Evolutionary conservation across 2,113 vertebrate species (phyloP).

Genomic region (Steatornis caripensis): DNA sequence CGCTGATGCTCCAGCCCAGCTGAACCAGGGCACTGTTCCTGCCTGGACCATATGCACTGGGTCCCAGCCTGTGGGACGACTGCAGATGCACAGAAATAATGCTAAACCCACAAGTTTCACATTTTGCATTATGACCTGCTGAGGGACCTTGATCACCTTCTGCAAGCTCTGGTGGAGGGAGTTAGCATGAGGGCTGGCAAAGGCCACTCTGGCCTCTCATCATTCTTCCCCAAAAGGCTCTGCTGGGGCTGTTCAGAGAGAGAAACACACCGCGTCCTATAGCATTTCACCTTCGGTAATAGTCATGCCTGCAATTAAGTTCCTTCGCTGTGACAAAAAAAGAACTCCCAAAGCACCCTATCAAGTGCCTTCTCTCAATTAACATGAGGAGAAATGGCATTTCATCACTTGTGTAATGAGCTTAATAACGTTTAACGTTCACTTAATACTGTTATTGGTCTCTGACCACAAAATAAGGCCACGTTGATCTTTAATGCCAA

Average conservation of each 20-base stretch:
- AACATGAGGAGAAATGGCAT: neutral
- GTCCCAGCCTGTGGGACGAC: accelerated
- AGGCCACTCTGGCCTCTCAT: neutral
- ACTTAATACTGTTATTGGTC: neutral
- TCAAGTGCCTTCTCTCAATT: neutral
- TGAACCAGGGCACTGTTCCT: neutral
- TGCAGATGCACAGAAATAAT: neutral
- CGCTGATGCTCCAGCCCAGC: neutral
- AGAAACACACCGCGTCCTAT: neutral
- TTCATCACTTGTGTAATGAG: neutral
- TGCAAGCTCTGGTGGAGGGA: neutral
- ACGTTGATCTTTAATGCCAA: neutral
- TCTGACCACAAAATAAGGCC: neutral
- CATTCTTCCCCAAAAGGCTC: accelerated
- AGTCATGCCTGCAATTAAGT: neutral
- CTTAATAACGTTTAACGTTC: neutral
- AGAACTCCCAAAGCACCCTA: neutral
- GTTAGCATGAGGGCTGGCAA: neutral
- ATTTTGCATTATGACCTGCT: neutral
- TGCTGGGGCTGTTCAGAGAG: neutral
- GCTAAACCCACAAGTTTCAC: neutral
- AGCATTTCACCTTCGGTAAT: neutral
- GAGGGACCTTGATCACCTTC: neutral
- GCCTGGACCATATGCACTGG: neutral
- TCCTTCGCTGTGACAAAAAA: neutral